Percentiles rank a stretch among this genome's conserved stretches.
These are phyloP conservation scores for Sitta europaea DNA, from an alignment of 2,113 vertebrate species.

Conservation along the genomic window DNA sequence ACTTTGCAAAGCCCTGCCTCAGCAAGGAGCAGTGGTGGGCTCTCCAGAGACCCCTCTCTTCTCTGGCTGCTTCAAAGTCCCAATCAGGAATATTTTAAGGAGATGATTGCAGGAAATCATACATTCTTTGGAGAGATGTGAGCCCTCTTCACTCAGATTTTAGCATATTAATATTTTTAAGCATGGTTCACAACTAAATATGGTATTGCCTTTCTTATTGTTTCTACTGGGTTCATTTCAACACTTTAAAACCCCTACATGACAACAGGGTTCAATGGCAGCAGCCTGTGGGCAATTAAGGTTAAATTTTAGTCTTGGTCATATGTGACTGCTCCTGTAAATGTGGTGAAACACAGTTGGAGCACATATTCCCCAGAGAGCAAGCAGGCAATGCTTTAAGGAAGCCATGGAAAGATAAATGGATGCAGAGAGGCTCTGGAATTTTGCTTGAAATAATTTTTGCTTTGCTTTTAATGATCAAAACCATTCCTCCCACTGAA, in stretches of 20 bases:
- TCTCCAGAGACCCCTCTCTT: slow-evolving; percentile 3
- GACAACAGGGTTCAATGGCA: not conserved
- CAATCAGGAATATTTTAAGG: not conserved
- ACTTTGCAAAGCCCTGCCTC: slow-evolving; percentile 20
- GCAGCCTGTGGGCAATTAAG: slow-evolving; percentile 11
- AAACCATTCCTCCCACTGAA: slow-evolving; percentile 61
- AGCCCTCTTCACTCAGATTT: not conserved
- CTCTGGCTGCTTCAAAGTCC: not conserved
- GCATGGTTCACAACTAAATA: not conserved
- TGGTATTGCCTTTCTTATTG: not conserved
- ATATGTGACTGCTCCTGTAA: slow-evolving; percentile 55
- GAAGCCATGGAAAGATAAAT: slow-evolving; percentile 51
- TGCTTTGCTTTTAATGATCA: slow-evolving; percentile 63
- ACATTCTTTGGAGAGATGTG: not conserved
- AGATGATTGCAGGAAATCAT: slow-evolving; percentile 16
- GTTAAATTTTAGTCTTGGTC: slow-evolving; percentile 36
- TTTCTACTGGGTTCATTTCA: not conserved
- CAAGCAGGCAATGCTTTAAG: slow-evolving; percentile 55
- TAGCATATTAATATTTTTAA: not conserved
- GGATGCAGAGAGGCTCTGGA: slow-evolving; percentile 37
- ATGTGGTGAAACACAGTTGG: slow-evolving; percentile 49
- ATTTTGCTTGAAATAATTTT: slow-evolving; percentile 60
- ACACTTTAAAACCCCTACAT: not conserved
- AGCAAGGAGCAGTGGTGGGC: not conserved
- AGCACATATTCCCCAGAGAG: slow-evolving; percentile 33